Evolutionary conservation across 2,888 invertebrate genomes (phyloP), one percentile per base, ranked within the genome.

Genomic region (Diaperis boleti): DNA sequence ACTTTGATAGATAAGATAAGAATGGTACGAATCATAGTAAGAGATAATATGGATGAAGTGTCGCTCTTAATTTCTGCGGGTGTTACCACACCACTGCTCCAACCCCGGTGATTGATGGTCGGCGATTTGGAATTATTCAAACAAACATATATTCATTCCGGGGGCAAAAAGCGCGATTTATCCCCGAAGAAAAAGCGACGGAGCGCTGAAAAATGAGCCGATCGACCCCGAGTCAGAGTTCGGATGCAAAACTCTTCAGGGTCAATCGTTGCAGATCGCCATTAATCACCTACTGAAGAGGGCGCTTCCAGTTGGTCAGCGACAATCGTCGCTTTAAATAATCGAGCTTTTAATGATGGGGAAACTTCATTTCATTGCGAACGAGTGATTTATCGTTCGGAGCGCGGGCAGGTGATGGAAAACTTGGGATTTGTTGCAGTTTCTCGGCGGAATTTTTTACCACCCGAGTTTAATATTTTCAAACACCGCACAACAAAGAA

Each of bases 231-330:
- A 69, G 73, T 69, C 70, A 69, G 69, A 71, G 72, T 66, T 73
- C 71, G 67, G 66, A 73, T 73, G 73, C 72, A 72, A 73, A 73
- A 72, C 70, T 70, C 64, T 64, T 67, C 59, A 59, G 69, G 72
- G 73, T 72, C 73, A 73, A 71, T 69, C 69, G 68, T 57, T 69
- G 62, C 67, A 61, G 59, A 66, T 60, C 62, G 39, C 68, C 69
- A 73, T 73, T 72, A 72, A 72, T 73, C 73, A 73, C 62, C 52
- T 62, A n/a, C 44, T 57, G 35, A 33, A 31, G 44, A 22, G 35
- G 60, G 42, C 17, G 55, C 45, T 49, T 62, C 35, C 35, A 7
- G 14, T 50, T 37, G 42, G 56, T 17, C 62, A 37, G 29, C 41
- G 37, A 62, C 55, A 15, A 31, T 37, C 41, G 39, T 45, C 39